Conservation (phyloP, 2,113 vertebrate species). For the Anolis sagrei region DNA sequence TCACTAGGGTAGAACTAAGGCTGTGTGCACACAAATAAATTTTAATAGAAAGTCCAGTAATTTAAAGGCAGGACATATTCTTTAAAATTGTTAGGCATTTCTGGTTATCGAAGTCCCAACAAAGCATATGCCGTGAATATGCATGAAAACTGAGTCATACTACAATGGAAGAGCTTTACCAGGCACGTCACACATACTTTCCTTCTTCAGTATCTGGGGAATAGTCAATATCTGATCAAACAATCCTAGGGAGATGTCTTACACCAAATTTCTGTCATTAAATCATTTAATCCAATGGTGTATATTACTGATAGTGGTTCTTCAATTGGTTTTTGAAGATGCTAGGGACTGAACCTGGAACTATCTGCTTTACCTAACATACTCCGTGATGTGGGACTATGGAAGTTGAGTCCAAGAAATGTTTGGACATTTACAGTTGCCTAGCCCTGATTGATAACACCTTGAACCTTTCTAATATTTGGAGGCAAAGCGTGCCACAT, state of each 20-base stretch:
- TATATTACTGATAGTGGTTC: neutral
- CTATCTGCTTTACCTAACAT: neutral
- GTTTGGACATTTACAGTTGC: neutral
- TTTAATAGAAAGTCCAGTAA: slow-evolving; percentile 18
- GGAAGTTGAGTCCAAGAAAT: neutral
- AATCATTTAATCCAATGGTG: neutral
- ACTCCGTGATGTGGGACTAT: neutral
- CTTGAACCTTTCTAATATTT: neutral
- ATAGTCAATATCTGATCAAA: neutral
- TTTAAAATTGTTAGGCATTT: neutral
- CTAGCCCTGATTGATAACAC: neutral
- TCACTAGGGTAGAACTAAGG: slow-evolving; percentile 36
- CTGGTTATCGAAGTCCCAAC: neutral
- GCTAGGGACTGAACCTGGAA: neutral
- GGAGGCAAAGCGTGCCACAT: neutral
- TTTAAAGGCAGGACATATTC: slow-evolving; percentile 18
- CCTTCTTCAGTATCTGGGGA: slow-evolving; percentile 4
- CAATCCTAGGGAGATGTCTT: neutral
- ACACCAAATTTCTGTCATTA: neutral
- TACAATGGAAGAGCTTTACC: neutral
- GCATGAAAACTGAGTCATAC: neutral
- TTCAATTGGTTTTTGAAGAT: neutral
- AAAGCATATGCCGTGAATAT: neutral
- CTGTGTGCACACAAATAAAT: slow-evolving; percentile 43
- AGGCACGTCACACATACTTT: neutral